A percentile compares a stretch with the other conserved stretches of the same genome.
Conservation (phyloP, 2,888 invertebrate species). For the Cephus pygmeus region DNA sequence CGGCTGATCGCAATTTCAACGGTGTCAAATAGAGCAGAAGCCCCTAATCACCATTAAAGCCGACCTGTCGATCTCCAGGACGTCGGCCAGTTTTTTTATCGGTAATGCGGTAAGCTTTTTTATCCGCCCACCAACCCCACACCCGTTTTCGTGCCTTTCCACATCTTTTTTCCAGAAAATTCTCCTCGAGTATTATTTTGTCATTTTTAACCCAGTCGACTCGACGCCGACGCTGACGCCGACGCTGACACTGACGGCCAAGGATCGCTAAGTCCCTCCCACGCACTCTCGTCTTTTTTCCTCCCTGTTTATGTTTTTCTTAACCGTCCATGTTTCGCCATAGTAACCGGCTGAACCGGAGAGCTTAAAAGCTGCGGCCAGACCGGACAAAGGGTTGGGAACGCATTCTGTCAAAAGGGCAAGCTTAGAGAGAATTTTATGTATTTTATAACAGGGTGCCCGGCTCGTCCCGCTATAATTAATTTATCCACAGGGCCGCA, state of each 20-base stretch:
- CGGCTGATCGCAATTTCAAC: neutral
- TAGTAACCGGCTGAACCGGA: neutral
- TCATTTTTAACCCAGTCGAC: slow-evolving; percentile 7
- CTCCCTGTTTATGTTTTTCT: neutral
- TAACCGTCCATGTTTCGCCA: neutral
- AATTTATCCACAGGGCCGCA: too few relatives aligned
- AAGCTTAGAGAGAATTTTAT: neutral
- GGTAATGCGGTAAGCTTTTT: neutral
- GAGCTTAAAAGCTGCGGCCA: neutral
- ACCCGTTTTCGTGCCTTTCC: neutral
- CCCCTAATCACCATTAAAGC: neutral
- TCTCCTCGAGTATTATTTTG: slow-evolving; percentile 9
- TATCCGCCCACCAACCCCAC: neutral
- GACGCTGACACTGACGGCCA: neutral
- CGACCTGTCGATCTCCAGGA: neutral
- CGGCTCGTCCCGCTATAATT: too few relatives aligned
- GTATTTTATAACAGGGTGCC: neutral
- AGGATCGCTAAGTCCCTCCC: neutral
- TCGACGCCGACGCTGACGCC: too few relatives aligned
- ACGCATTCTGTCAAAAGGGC: neutral
- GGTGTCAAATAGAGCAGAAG: neutral
- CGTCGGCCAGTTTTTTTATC: neutral
- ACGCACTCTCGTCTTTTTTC: neutral
- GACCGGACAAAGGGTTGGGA: neutral
- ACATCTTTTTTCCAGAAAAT: neutral